A percentile compares a stretch with the other conserved stretches of the same genome.
Evolutionary conservation across 2,888 invertebrate genomes (phyloP).

Genomic region (Drosophila tripunctata): DNA sequence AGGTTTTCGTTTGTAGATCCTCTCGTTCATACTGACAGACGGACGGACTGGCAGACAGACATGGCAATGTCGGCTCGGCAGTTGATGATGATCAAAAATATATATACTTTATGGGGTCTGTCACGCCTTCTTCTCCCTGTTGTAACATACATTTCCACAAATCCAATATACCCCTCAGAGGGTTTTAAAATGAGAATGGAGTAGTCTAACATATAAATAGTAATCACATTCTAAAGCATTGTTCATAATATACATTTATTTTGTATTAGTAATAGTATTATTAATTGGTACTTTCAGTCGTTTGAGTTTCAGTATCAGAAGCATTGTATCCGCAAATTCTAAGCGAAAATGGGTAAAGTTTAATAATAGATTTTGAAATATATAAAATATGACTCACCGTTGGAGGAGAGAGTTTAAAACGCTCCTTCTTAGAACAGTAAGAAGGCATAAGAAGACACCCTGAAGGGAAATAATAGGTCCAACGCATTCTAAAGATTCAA

Average conservation of each 20-base stretch:
- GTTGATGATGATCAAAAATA: no score
- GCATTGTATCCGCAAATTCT: background rate
- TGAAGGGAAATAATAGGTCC: conserved; percentile 5
- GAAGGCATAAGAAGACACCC: background rate
- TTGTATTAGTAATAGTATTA: background rate
- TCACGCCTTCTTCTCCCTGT: no score
- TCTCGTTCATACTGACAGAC: background rate
- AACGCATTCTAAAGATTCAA: background rate
- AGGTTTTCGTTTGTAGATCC: no score
- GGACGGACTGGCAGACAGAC: no score
- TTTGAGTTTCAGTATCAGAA: background rate
- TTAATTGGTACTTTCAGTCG: background rate
- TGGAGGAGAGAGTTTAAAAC: background rate
- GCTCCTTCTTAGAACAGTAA: conserved; percentile 1
- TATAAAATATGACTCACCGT: background rate
- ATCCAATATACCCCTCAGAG: no score
- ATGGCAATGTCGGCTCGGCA: background rate
- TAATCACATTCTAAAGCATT: no score
- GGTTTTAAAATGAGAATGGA: no score
- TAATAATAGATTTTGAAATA: no score
- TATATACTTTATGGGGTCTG: no score
- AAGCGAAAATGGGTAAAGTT: background rate
- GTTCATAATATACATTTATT: no score
- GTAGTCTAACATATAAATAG: no score
- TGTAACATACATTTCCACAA: no score